These are phyloP conservation scores for Phrynocephalus vlangalii DNA, from an alignment of 2,797 vertebrate genomes.

Conservation along the genomic window DNA sequence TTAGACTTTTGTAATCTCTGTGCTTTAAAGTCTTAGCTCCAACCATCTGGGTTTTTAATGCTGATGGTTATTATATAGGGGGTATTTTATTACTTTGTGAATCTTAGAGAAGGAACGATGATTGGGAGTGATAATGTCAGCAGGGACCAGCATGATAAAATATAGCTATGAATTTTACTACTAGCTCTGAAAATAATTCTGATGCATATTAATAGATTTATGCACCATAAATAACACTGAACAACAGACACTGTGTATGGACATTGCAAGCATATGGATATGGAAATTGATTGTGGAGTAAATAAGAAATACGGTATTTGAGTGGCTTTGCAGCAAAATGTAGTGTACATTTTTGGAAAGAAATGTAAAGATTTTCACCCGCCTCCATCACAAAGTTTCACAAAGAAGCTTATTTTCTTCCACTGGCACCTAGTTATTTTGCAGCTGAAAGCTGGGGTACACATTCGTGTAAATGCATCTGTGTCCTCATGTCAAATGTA, in stretches of 20 bases:
- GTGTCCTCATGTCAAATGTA: background rate
- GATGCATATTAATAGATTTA: constrained; percentile 41
- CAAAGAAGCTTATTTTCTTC: background rate
- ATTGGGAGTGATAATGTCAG: constrained; percentile 58
- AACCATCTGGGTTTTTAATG: constrained; percentile 66
- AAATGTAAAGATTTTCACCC: constrained; percentile 2
- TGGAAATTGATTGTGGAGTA: constrained; percentile 50
- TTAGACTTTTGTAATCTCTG: constrained; percentile 53
- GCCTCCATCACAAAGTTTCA: background rate
- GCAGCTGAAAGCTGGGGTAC: background rate
- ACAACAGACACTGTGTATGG: constrained; percentile 14
- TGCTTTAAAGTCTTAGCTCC: constrained; percentile 52
- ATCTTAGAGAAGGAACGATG: constrained; percentile 55
- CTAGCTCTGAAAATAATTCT: constrained; percentile 45
- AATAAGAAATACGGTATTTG: constrained; percentile 19
- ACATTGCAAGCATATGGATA: constrained; percentile 40
- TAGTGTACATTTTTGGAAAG: constrained; percentile 14
- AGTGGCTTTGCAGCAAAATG: constrained; percentile 23
- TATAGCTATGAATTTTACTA: constrained; percentile 52
- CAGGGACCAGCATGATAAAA: constrained; percentile 50
- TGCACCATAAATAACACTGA: constrained; percentile 46
- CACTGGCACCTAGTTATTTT: background rate
- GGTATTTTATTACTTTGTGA: constrained; percentile 68
- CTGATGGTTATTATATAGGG: constrained; percentile 54
- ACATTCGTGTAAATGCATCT: background rate